phyloP scores from a whole-genome alignment of 1,140 invertebrate species.

The Mizuhopecten yessoensis region DNA sequence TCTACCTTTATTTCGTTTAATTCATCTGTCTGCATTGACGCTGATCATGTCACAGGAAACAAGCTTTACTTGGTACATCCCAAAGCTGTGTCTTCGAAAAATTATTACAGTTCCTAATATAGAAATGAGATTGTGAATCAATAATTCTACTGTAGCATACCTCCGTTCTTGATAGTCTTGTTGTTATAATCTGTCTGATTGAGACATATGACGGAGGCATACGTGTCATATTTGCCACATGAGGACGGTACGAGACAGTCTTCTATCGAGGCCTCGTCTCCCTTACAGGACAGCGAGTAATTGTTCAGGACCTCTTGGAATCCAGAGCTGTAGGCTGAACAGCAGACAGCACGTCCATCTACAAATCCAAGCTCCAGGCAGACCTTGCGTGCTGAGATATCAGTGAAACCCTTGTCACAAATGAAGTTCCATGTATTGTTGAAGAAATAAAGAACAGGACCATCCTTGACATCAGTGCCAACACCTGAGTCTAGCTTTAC shows the following conservation, averaged over 20 bases:
- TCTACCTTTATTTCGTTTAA: too few relatives aligned
- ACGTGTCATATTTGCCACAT: slow-evolving; percentile 58
- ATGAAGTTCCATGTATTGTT: slow-evolving; percentile 71
- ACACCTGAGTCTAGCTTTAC: slow-evolving; percentile 67
- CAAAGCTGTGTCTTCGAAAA: too few relatives aligned
- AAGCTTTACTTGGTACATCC: too few relatives aligned
- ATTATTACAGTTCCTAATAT: too few relatives aligned
- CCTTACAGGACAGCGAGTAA: slow-evolving; percentile 65
- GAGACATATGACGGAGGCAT: slow-evolving; percentile 73
- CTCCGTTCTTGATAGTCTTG: slow-evolving; percentile 39
- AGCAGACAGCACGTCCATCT: slow-evolving; percentile 71
- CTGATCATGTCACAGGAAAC: too few relatives aligned
- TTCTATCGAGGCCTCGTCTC: slow-evolving; percentile 57
- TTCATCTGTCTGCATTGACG: too few relatives aligned
- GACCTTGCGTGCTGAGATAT: slow-evolving; percentile 66
- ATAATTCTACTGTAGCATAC: background rate
- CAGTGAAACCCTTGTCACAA: slow-evolving; percentile 73
- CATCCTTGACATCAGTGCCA: slow-evolving; percentile 63
- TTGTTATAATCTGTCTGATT: slow-evolving; percentile 43
- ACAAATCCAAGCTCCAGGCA: slow-evolving; percentile 73
- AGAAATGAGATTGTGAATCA: background rate
- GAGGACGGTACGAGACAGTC: slow-evolving; percentile 62
- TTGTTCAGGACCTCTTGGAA: slow-evolving; percentile 47
- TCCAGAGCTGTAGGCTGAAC: slow-evolving; percentile 67
- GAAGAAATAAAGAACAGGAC: slow-evolving; percentile 67